These are phyloP conservation scores for Phalacrocorax brasilianus DNA, from an alignment of 2,113 vertebrate species.

Conservation along the genomic window DNA sequence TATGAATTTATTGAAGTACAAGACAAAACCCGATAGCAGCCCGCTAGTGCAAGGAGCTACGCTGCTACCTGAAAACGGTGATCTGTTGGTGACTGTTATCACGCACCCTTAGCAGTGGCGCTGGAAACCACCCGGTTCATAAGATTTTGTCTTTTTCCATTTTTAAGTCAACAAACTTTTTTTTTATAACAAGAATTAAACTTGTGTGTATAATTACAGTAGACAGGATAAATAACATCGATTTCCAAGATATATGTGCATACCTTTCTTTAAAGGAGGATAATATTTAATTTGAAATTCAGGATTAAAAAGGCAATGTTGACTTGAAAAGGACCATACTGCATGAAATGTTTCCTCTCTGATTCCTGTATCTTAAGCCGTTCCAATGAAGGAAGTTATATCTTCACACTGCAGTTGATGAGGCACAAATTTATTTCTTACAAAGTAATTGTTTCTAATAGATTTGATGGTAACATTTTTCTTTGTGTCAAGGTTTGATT, in stretches of 20 bases:
- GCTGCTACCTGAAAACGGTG: background rate
- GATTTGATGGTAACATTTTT: background rate
- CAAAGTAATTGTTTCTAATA: background rate
- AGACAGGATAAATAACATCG: background rate
- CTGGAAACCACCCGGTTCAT: background rate
- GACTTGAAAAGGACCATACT: background rate
- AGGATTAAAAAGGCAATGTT: background rate
- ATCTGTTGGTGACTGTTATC: background rate
- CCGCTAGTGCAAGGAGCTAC: background rate
- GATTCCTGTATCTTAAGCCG: background rate
- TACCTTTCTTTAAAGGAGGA: background rate
- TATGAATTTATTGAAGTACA: background rate
- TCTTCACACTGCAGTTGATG: background rate
- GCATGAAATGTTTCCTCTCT: background rate
- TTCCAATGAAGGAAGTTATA: background rate
- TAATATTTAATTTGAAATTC: conserved; percentile 12
- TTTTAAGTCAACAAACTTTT: background rate
- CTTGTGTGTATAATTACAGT: background rate
- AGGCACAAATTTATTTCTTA: background rate
- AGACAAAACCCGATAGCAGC: background rate
- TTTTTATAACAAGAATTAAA: background rate
- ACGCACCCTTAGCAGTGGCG: background rate
- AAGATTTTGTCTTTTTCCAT: background rate
- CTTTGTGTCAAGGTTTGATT: background rate
- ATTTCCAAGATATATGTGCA: background rate